Evolutionary conservation across 2,797 vertebrate genomes (phyloP), one percentile per base, ranked within the genome.

Genomic region (Syndactyla subalaris): DNA sequence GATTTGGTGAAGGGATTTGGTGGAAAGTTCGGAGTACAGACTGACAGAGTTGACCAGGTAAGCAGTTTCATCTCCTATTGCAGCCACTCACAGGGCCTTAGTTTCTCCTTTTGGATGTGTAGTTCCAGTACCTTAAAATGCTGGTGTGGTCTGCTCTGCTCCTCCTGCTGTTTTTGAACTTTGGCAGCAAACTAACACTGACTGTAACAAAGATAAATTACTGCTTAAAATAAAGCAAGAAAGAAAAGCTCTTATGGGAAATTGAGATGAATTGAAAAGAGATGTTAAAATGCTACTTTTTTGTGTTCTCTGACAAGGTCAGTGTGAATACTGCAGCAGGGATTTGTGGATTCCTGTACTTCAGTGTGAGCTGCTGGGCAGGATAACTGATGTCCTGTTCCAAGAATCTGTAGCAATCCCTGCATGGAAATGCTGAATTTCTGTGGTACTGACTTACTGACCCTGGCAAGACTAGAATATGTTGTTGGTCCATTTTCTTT

Each of bases 1-100:
- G 99, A 99, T 94, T 99, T 98, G 0, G 98, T 98, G 45, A 99
- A 98, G 74, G 99, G 99, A 1, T 99, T 99, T 21, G 99, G 99
- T 55, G 99, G 99, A 59, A 99, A 99, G 97, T 99, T 98, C 71
- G 99, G 99, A 1, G 98, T 99, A 10, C 99, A 99, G 71, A 98
- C 98, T 0, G 99, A 99, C 79, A 98, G 99, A 14, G 99, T 99
- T 7, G 99, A 99, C 92, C 48, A 49, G 48, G 48, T 49, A 27
- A 49, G 48, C 48, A 49, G 24, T 4, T 46, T 79, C 24, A n/a
- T 55, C 63, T 72, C 14, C 0, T 90, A 14, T 66, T 82, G 52
- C 54, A 88, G 76, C 54, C 72, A 1, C 20, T 59, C 12, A 3
- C 3, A 17, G 41, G 61, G 62, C 29, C 14, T n/a, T 30, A 12